Conservation (phyloP, 2,797 vertebrate genomes). For the Masticophis lateralis region DNA sequence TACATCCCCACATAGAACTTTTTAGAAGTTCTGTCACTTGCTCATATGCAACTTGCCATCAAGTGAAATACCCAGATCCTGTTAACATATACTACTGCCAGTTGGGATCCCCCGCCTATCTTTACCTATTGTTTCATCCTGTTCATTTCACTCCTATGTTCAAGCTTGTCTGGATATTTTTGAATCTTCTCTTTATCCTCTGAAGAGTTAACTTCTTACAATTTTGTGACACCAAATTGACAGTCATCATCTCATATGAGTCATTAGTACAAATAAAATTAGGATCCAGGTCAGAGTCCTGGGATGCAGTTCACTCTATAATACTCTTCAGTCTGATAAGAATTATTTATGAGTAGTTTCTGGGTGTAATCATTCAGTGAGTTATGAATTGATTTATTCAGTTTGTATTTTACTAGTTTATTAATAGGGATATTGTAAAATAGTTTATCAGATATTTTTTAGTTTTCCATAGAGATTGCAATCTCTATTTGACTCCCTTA, state of each 20-base stretch:
- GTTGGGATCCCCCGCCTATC: neutral
- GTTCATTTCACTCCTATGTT: neutral
- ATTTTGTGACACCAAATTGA: neutral
- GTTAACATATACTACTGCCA: neutral
- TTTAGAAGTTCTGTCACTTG: neutral
- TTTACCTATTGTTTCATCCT: neutral
- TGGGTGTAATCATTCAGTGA: neutral
- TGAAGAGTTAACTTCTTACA: neutral
- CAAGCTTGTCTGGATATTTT: neutral
- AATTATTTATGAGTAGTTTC: neutral
- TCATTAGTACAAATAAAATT: neutral
- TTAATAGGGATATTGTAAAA: neutral
- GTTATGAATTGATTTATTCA: neutral
- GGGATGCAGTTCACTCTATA: neutral
- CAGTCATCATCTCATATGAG: neutral
- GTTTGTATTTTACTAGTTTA: neutral
- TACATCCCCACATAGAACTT: neutral
- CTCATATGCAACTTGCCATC: neutral
- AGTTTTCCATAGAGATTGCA: neutral
- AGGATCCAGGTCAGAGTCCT: neutral
- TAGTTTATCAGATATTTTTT: neutral
- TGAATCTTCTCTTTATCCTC: neutral
- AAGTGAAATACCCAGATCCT: neutral
- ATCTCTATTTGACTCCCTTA: neutral
- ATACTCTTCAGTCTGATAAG: neutral